These are phyloP conservation scores for Rhogogaster chlorosoma DNA, from an alignment of 2,888 invertebrate genomes.

Conservation along the genomic window DNA sequence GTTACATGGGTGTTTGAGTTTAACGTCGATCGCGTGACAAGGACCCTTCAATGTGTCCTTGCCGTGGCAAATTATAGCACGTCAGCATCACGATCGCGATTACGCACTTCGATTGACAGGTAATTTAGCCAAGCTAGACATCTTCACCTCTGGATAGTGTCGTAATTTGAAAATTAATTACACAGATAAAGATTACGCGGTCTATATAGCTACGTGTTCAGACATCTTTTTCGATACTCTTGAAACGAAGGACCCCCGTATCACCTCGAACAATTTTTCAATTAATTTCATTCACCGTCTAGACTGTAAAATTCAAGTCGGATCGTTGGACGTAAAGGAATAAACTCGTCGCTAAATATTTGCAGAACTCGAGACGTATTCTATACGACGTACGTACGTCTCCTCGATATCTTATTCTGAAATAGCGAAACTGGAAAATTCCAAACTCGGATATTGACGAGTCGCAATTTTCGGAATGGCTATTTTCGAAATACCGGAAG, in stretches of 20 bases:
- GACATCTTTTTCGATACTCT: background rate
- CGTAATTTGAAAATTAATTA: background rate
- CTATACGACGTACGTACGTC: background rate
- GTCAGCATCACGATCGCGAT: background rate
- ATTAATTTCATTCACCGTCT: background rate
- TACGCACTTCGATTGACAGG: conserved; percentile 14
- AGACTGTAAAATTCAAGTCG: background rate
- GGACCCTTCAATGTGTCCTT: background rate
- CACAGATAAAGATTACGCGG: background rate
- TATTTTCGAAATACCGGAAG: no score
- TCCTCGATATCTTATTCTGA: no score
- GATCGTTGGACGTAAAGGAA: background rate
- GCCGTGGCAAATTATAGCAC: background rate
- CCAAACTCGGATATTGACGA: no score
- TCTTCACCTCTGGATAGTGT: background rate
- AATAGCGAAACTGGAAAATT: no score
- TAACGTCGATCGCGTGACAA: conserved; percentile 24
- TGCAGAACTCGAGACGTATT: background rate
- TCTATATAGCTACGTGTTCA: no score
- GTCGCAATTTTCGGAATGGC: no score
- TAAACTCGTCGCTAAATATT: background rate
- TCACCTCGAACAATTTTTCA: background rate
- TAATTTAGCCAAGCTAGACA: conserved; percentile 6
- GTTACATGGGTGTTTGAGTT: conserved; percentile 9
- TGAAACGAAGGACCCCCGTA: background rate